These are phyloP conservation scores for Ginglymostoma cirratum DNA, from an alignment of 2,113 vertebrate species.

Conservation along the genomic window DNA sequence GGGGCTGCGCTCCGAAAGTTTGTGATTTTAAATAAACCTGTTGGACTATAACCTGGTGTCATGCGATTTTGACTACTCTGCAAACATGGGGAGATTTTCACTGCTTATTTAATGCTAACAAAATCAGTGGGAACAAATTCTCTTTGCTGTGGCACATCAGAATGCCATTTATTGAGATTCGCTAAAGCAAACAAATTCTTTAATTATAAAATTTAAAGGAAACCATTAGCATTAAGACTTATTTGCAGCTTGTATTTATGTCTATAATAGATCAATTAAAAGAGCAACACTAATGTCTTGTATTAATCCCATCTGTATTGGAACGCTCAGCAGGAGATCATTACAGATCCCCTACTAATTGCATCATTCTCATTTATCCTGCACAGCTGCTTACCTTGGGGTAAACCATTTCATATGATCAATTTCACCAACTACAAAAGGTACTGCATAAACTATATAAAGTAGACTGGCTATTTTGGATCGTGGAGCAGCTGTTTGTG, in stretches of 20 bases:
- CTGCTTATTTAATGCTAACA: not conserved
- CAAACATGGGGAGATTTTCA: not conserved
- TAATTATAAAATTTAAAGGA: not conserved
- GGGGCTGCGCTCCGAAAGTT: no score
- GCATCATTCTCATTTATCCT: not conserved
- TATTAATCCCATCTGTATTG: not conserved
- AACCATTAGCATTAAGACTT: not conserved
- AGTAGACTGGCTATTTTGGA: not conserved
- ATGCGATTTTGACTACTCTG: no score
- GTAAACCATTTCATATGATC: not conserved
- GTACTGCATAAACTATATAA: not conserved
- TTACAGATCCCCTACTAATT: not conserved
- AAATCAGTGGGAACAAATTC: not conserved
- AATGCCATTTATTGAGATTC: not conserved
- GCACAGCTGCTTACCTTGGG: not conserved
- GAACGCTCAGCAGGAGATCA: not conserved
- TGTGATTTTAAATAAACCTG: no score
- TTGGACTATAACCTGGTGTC: no score
- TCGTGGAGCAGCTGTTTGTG: not conserved
- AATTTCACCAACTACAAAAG: not conserved
- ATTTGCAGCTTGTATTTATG: not conserved
- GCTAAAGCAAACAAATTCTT: not conserved
- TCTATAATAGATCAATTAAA: not conserved
- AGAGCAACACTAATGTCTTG: not conserved
- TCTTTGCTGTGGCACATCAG: not conserved